A percentile compares a stretch with the other conserved stretches of the same genome.
These are phyloP conservation scores for Cheilosia grossa DNA, from an alignment of 2,888 invertebrate species.

Conservation along the genomic window DNA sequence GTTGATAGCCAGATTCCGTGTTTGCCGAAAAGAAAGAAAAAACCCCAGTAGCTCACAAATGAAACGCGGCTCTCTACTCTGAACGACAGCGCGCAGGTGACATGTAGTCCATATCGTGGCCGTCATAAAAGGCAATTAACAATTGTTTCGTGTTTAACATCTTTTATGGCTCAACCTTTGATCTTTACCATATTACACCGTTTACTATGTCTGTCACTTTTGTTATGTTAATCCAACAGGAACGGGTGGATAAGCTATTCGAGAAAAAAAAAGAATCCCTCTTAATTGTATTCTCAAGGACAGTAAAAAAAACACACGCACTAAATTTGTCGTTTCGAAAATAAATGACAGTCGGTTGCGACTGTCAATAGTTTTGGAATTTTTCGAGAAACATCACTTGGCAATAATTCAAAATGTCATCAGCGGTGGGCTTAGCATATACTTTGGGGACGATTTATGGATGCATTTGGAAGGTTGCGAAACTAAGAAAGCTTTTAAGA, in stretches of 20 bases:
- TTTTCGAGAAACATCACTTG: slow-evolving; percentile 26
- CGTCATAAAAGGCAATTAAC: slow-evolving; percentile 63
- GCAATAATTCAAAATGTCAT: slow-evolving; percentile 60
- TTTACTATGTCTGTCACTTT: slow-evolving; percentile 50
- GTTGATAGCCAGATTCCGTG: slow-evolving; percentile 50
- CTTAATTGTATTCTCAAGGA: slow-evolving; percentile 27
- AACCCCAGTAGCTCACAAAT: slow-evolving; percentile 53
- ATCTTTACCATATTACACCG: slow-evolving; percentile 25
- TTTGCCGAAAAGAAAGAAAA: not conserved
- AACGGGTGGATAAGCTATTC: slow-evolving; percentile 60
- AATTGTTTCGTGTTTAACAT: slow-evolving; percentile 65
- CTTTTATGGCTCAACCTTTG: slow-evolving; percentile 65
- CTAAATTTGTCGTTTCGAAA: slow-evolving; percentile 33
- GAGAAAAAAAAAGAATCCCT: not conserved
- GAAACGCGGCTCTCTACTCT: not conserved
- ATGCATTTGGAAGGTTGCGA: slow-evolving; percentile 43
- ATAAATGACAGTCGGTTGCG: slow-evolving; percentile 43
- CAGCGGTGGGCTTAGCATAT: slow-evolving; percentile 6
- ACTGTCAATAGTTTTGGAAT: slow-evolving; percentile 24
- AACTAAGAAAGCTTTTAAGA: slow-evolving; percentile 35
- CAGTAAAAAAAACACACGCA: slow-evolving; percentile 32
- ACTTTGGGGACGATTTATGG: slow-evolving; percentile 21
- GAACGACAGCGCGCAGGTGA: not conserved
- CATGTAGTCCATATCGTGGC: slow-evolving; percentile 34
- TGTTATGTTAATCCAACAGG: slow-evolving; percentile 58